These are phyloP conservation scores for Hemibagrus guttatus DNA, from an alignment of 2,797 vertebrate genomes.

Conservation along the genomic window DNA sequence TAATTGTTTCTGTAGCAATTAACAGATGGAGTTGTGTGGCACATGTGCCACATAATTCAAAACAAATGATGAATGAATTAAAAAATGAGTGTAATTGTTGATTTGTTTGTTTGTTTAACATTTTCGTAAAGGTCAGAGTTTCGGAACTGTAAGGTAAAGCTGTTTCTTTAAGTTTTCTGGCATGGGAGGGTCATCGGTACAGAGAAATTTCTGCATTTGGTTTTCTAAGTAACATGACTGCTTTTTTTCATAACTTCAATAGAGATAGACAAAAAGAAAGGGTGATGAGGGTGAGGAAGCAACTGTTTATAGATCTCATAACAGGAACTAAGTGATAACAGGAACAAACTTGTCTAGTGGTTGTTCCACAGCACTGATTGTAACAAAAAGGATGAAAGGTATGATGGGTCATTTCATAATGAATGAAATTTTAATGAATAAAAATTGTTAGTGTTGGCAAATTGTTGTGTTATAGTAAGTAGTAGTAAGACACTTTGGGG, in stretches of 20 bases:
- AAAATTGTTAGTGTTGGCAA: neutral
- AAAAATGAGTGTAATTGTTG: neutral
- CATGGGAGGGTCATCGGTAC: neutral
- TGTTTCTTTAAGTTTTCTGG: neutral
- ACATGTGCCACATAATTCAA: neutral
- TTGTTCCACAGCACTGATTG: neutral
- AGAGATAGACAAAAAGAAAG: neutral
- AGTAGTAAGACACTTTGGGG: neutral
- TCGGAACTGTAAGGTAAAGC: neutral
- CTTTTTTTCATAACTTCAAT: neutral
- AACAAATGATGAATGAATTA: neutral
- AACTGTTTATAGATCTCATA: neutral
- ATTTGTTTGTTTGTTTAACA: neutral
- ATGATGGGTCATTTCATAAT: neutral
- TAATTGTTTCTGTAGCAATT: neutral
- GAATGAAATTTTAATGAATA: neutral
- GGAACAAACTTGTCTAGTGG: neutral
- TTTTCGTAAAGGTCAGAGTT: neutral
- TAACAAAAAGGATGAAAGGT: neutral
- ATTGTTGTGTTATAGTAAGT: neutral
- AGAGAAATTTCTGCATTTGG: neutral
- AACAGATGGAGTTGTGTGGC: neutral
- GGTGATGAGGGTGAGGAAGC: neutral
- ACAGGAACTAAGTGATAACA: constrained; percentile 1
- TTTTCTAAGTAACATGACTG: neutral